Evolutionary conservation across 2,113 vertebrate species (phyloP).

Genomic region (Hyaena hyaena): DNA sequence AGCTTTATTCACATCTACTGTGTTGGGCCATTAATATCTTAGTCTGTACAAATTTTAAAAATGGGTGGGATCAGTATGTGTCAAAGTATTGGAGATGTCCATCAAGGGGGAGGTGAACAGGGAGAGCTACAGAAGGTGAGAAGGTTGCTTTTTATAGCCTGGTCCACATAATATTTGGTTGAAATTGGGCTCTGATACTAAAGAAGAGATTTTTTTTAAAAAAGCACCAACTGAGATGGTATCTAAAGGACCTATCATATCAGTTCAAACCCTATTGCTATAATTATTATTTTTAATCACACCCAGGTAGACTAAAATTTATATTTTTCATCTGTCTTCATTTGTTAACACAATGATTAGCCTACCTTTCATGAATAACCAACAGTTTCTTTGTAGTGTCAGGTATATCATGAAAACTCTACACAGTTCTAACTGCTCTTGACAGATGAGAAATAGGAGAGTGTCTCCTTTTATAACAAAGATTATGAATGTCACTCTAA

Average conservation of each 20-base stretch:
- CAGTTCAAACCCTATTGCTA: not conserved
- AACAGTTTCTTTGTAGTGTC: constrained; percentile 58
- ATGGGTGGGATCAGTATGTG: not conserved
- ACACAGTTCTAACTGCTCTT: constrained; percentile 55
- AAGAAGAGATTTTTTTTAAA: not conserved
- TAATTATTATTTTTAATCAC: not conserved
- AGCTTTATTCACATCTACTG: not conserved
- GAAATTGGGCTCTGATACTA: not conserved
- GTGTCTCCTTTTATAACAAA: constrained; percentile 62
- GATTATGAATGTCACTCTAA: constrained; percentile 69
- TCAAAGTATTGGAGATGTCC: not conserved
- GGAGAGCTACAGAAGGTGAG: not conserved
- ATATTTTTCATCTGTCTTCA: not conserved
- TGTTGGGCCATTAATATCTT: not conserved
- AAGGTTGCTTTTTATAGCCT: not conserved
- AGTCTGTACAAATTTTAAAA: not conserved
- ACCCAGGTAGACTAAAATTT: not conserved
- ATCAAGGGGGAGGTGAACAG: fast-evolving
- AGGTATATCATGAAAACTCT: constrained; percentile 53
- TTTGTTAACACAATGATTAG: not conserved
- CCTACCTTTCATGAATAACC: constrained; percentile 54
- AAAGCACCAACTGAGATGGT: not conserved
- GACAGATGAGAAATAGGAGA: constrained; percentile 67
- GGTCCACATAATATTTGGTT: not conserved
- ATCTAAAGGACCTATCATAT: not conserved